These are phyloP conservation scores for Lumbricus terrestris DNA, from an alignment of 2,888 invertebrate genomes.

Conservation along the genomic window DNA sequence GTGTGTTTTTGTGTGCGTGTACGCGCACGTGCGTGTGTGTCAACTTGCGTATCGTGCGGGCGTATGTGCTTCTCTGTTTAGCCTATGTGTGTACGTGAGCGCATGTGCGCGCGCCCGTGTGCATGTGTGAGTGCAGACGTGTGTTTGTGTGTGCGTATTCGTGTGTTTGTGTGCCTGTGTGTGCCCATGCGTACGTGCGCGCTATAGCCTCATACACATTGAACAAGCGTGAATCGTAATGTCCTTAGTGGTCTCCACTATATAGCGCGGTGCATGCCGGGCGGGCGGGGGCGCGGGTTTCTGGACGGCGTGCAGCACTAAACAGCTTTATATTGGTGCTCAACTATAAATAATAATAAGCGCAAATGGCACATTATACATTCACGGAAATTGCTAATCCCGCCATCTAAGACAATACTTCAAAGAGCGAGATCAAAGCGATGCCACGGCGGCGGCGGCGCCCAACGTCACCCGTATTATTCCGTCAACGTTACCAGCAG, in stretches of 20 bases:
- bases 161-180: not conserved
- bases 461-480: too few relatives aligned
- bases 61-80: not conserved
- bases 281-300: not conserved
- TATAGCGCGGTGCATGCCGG: not conserved
- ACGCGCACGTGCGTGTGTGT: not conserved
- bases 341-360: slow-evolving; percentile 3
- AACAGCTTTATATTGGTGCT: slow-evolving; percentile 3
- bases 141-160: slow-evolving; percentile 16
- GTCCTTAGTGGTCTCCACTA: not conserved
- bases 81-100: not conserved
- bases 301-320: not conserved
- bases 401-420: slow-evolving; percentile 15
- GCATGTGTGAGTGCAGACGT: slow-evolving; percentile 6
- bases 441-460: not conserved
- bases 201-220: not conserved
- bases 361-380: slow-evolving; percentile 3
- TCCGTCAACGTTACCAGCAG: not conserved
- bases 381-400: slow-evolving; percentile 15
- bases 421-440: slow-evolving; percentile 11
- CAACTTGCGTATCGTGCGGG: not conserved
- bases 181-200: not conserved
- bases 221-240: not conserved
- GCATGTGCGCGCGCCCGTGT: not conserved
- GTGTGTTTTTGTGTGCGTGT: not conserved